These are phyloP conservation scores for Bos javanicus DNA, from an alignment of 2,113 vertebrate genomes.

Conservation along the genomic window DNA sequence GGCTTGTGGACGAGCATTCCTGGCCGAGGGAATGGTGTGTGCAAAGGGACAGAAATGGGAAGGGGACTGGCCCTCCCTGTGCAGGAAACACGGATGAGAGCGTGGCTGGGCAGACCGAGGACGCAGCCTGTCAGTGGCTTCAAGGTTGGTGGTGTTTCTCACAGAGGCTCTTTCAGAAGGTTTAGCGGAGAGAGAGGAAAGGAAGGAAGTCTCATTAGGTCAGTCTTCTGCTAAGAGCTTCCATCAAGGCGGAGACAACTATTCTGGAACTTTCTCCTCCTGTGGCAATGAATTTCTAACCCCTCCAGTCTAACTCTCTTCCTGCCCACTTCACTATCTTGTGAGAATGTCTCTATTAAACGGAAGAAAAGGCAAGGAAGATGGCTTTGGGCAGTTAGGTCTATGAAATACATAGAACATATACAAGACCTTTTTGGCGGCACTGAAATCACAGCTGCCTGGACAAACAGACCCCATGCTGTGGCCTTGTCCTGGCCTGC, in stretches of 20 bases:
- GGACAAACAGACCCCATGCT: background rate
- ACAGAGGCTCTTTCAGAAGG: background rate
- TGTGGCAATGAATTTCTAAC: background rate
- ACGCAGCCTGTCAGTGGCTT: background rate
- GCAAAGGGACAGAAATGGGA: background rate
- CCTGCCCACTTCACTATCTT: too few species aligned
- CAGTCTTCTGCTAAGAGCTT: background rate
- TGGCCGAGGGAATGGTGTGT: background rate
- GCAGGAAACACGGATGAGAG: background rate
- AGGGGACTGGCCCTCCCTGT: background rate
- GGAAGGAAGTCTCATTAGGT: background rate
- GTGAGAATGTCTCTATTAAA: background rate
- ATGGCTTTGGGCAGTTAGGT: background rate
- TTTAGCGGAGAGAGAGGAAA: background rate
- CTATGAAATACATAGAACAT: background rate
- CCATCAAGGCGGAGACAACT: background rate
- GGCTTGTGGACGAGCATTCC: background rate
- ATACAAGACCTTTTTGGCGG: background rate
- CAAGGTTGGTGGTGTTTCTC: background rate
- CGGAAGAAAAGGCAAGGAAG: background rate
- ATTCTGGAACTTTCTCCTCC: background rate
- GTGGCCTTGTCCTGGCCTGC: background rate
- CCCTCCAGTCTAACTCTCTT: background rate
- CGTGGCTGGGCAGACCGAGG: accelerated
- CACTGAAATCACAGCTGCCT: background rate